Conservation (phyloP, 2,888 invertebrate genomes). For the Troilus luridus region DNA sequence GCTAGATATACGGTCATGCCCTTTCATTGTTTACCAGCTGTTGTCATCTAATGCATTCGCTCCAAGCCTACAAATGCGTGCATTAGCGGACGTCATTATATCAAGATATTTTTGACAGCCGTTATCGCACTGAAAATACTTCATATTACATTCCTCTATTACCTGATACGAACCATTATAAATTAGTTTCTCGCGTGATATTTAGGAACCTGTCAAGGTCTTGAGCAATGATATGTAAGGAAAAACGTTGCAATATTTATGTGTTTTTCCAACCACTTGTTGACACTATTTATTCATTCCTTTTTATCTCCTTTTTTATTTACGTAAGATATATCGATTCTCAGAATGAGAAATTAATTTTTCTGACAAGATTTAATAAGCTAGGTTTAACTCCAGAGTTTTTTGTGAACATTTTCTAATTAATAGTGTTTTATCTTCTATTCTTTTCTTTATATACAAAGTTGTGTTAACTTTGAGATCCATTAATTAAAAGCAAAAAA, state of each 20-base stretch:
- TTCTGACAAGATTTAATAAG: too few species aligned
- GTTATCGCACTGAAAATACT: not conserved
- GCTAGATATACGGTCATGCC: not conserved
- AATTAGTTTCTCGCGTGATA: not conserved
- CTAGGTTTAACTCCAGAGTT: too few species aligned
- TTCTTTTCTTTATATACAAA: too few species aligned
- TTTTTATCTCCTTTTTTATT: too few species aligned
- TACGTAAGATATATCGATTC: too few species aligned
- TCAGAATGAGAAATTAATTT: too few species aligned
- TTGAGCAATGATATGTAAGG: not conserved
- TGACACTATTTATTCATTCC: not conserved
- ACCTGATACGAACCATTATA: not conserved
- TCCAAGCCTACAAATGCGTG: not conserved
- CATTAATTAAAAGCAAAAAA: too few species aligned
- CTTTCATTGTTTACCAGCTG: constrained; percentile 36
- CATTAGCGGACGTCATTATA: not conserved
- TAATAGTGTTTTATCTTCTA: too few species aligned
- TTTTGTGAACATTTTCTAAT: too few species aligned
- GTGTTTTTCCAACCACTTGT: not conserved
- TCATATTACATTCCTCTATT: not conserved
- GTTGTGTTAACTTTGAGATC: too few species aligned
- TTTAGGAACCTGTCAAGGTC: not conserved
- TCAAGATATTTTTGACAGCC: constrained; percentile 24
- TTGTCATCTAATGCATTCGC: constrained; percentile 1
- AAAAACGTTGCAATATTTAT: not conserved